Evolutionary conservation across 2,888 invertebrate species (phyloP).

Genomic region (Eristalinus aeneus): DNA sequence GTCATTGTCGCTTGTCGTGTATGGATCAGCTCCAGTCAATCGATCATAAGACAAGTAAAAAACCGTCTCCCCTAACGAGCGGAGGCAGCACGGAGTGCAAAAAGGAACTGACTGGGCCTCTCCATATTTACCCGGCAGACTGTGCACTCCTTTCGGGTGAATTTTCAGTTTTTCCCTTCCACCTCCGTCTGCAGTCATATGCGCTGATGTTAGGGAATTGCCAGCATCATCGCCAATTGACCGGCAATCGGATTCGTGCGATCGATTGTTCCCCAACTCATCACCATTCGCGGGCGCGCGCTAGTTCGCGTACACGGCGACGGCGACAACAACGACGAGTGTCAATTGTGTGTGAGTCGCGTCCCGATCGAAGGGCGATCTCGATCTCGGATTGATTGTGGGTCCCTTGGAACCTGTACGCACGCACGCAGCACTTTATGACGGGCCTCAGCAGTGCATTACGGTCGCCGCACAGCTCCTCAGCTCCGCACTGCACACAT

Average conservation of each 20-base stretch:
- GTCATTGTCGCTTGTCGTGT: slow-evolving; percentile 71
- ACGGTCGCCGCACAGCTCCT: slow-evolving; percentile 12
- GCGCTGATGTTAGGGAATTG: slow-evolving; percentile 44
- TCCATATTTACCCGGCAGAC: slow-evolving; percentile 43
- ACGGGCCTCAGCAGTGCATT: slow-evolving; percentile 54
- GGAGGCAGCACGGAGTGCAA: background rate
- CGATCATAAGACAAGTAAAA: slow-evolving; percentile 63
- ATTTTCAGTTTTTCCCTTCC: slow-evolving; percentile 43
- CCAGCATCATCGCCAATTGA: slow-evolving; percentile 55
- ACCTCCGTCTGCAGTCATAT: background rate
- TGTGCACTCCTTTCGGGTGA: slow-evolving; percentile 25
- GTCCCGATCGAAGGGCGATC: slow-evolving; percentile 64
- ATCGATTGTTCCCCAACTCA: slow-evolving; percentile 56
- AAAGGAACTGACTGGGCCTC: slow-evolving; percentile 10
- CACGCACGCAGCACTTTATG: slow-evolving; percentile 53
- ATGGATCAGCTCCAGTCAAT: slow-evolving; percentile 70
- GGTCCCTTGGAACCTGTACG: slow-evolving; percentile 60
- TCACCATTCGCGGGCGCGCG: slow-evolving; percentile 55
- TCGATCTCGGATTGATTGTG: slow-evolving; percentile 67
- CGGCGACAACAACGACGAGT: slow-evolving; percentile 14
- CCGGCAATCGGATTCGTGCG: slow-evolving; percentile 29
- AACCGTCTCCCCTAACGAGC: slow-evolving; percentile 49
- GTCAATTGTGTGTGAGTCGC: slow-evolving; percentile 54
- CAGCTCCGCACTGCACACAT: slow-evolving; percentile 43
- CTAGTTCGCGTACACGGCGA: slow-evolving; percentile 35